Evolutionary conservation across 2,113 vertebrate genomes (phyloP).

Genomic region (Centropus unirufus): DNA sequence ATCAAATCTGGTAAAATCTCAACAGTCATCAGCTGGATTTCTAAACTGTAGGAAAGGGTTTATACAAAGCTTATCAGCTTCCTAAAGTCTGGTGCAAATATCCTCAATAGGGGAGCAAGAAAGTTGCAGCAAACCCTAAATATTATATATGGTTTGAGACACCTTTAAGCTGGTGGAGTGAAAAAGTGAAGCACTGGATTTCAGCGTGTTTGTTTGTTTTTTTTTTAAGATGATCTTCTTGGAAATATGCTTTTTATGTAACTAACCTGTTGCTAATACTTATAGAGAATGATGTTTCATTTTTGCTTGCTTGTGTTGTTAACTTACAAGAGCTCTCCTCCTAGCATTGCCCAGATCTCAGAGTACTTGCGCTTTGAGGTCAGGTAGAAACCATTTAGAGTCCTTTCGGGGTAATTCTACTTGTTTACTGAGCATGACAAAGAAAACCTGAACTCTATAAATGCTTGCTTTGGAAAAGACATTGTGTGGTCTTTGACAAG

Average conservation of each 20-base stretch:
- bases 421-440: conserved; percentile 15
- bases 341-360: not conserved
- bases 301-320: conserved; percentile 28
- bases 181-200: not conserved
- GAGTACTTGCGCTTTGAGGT: conserved; percentile 37
- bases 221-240: not conserved
- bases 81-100: not conserved
- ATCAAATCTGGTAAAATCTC: not conserved
- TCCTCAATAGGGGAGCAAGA: not conserved
- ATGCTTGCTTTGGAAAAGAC: not conserved
- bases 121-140: not conserved
- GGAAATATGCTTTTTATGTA: not conserved
- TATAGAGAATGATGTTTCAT: not conserved
- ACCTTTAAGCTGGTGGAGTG: not conserved
- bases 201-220: not conserved
- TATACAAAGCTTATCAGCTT: not conserved
- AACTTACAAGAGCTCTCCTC: not conserved
- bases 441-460: conserved; percentile 19
- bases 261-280: not conserved
- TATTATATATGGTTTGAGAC: not conserved
- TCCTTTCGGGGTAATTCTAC: conserved; percentile 47
- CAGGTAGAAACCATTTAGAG: conserved; percentile 57
- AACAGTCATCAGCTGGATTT: not conserved
- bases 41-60: not conserved
- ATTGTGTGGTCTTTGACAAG: not conserved